These are phyloP conservation scores for Rhynchotus rufescens DNA, from an alignment of 2,797 vertebrate species.

Conservation along the genomic window DNA sequence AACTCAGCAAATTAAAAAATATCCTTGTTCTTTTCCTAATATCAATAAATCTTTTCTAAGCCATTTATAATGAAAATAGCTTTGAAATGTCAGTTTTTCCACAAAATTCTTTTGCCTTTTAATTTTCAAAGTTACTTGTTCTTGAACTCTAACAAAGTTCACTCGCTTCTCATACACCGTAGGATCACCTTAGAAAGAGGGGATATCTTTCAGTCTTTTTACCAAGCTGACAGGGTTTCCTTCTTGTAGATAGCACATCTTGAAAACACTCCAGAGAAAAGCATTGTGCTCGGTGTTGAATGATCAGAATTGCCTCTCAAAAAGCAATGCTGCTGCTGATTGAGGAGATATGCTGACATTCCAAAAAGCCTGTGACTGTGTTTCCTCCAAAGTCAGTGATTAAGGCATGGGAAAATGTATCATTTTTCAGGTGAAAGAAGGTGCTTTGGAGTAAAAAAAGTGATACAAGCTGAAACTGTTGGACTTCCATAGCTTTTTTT, in stretches of 20 bases:
- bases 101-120: neutral
- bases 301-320: neutral
- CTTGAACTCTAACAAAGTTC: neutral
- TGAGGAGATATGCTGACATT: neutral
- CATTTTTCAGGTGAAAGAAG: neutral
- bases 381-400: neutral
- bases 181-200: fast-evolving
- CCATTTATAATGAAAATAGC: neutral
- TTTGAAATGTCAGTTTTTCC: neutral
- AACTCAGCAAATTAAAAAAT: neutral
- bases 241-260: neutral
- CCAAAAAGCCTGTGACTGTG: neutral
- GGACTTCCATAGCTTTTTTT: neutral
- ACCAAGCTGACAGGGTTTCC: neutral
- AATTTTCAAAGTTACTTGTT: neutral
- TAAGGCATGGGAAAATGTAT: neutral
- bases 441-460: neutral
- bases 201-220: neutral
- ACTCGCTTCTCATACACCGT: neutral
- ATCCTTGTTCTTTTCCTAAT: neutral
- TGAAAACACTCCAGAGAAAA: neutral
- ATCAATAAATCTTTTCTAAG: neutral
- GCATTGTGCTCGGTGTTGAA: neutral
- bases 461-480: neutral
- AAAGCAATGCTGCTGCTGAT: fast-evolving